Evolutionary conservation across 1,140 invertebrate species (phyloP), one percentile per base, ranked within the genome.

Genomic region (Scaptomyza pallida): DNA sequence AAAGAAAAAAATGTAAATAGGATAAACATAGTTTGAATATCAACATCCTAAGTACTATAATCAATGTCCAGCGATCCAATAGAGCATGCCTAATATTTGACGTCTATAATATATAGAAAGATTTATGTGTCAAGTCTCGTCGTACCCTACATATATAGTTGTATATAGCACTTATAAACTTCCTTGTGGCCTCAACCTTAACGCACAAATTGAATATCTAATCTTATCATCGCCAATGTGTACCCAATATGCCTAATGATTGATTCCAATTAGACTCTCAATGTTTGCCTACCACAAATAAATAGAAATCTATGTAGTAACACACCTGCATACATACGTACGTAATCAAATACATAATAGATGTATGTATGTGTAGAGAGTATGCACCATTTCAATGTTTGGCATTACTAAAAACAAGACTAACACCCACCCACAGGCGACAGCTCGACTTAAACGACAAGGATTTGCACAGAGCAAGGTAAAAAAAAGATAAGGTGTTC

Each of bases 391-490:
- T 47, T 64, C 26, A 15, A 30, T 78, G 64, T 61, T n/a, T 59
- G 67, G 55, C 65, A 59, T 60, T 70, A 83, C 75, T 88, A 71
- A 89, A 62, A 72, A 21, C 64, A 52, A 76, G 61, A 78, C 78
- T 83, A 82, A 85, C 67, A 78, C 52, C 74, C 55, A 65, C 61
- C 64, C 70, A 89, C 86, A 90, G 88, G 76, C 88, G 82, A 56
- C 88, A 72, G 82, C 88, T 47, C 85, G 70, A 64, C 65, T 90
- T 65, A 90, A 52, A 52, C 83, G 88, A 8, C 88, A 88, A 88
- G 88, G 88, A 90, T 90, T 88, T 70, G 88, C 88, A 35, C 73
- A 78, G 69, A 78, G 57, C 26, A 90, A 90, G 88, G 88, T 90
- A 89, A 67, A 35, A n/a, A 35, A 35, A 60, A 55, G 21, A 45